Evolutionary conservation across 2,113 vertebrate genomes (phyloP).

Genomic region (Psettodes erumei): DNA sequence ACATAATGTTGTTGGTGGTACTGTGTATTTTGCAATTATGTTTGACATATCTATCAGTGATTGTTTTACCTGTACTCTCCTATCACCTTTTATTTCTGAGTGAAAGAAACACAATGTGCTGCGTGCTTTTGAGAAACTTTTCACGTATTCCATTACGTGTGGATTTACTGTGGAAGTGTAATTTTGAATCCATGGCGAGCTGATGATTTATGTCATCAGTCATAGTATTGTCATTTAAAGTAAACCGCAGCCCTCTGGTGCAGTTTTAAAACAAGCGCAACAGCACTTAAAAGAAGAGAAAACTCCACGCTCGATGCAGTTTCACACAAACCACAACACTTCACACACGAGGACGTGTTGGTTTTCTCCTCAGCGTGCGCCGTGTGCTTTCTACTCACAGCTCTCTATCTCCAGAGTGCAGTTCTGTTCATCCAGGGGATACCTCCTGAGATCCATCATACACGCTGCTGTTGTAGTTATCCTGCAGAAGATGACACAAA

Average conservation of each 20-base stretch:
- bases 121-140: no score
- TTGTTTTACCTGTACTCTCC: no score
- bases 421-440: constrained; percentile 95
- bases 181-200: not conserved
- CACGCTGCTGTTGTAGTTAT: constrained; percentile 96
- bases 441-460: constrained; percentile 95
- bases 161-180: no score
- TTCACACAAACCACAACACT: constrained; percentile 10
- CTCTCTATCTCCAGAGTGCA: constrained; percentile 97
- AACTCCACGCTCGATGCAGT: not conserved
- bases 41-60: no score
- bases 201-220: not conserved
- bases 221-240: not conserved
- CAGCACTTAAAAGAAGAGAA: not conserved
- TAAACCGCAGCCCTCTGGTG: not conserved
- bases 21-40: no score
- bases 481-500: constrained; percentile 76
- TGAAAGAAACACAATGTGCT: no score
- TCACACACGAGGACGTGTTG: constrained; percentile 8
- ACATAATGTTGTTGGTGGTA: no score
- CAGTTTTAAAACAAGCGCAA: constrained; percentile 7
- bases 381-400: constrained; percentile 86
- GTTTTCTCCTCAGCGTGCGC: not conserved
- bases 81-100: no score
- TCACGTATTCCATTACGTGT: no score